Conservation (phyloP, 1,140 invertebrate genomes). For the Drosophila truncata region DNA sequence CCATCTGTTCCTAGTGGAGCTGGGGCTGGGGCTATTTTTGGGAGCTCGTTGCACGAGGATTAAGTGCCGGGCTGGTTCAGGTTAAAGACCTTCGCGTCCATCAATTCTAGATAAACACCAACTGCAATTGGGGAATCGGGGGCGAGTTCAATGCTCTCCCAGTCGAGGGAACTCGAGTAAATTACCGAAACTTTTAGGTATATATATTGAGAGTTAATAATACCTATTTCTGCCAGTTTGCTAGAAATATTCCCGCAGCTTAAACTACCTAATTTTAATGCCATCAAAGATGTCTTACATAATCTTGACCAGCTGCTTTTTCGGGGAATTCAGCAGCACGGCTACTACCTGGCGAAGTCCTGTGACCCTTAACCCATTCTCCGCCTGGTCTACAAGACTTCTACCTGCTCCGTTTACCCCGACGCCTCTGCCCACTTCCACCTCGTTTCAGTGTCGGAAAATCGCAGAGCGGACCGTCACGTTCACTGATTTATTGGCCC, state of each 20-base stretch:
- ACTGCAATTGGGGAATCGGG: constrained; percentile 27
- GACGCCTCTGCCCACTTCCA: constrained; percentile 9
- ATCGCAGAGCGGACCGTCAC: constrained; percentile 47
- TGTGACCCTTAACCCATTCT: constrained; percentile 26
- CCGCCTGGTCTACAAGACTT: constrained; percentile 3
- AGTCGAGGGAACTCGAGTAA: not conserved
- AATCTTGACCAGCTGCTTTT: constrained; percentile 16
- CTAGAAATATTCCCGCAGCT: not conserved
- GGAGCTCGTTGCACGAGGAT: constrained; percentile 46
- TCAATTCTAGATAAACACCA: constrained; percentile 29
- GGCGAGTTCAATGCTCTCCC: constrained; percentile 38
- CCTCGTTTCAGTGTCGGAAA: constrained; percentile 4
- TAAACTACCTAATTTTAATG: not conserved
- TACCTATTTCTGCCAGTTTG: no score
- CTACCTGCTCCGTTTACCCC: constrained; percentile 8
- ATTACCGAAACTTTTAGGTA: not conserved
- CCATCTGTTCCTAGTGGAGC: constrained; percentile 42
- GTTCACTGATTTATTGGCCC: constrained; percentile 80
- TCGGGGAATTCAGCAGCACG: constrained; percentile 1
- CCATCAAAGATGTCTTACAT: constrained; percentile 11
- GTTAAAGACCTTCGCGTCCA: constrained; percentile 66
- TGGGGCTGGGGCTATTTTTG: constrained; percentile 54
- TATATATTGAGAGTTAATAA: not conserved
- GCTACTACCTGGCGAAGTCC: constrained; percentile 7
- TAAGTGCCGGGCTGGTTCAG: constrained; percentile 50